phyloP scores from a whole-genome alignment of 92 coral and sea anemone genomes.

The Porites rus region DNA sequence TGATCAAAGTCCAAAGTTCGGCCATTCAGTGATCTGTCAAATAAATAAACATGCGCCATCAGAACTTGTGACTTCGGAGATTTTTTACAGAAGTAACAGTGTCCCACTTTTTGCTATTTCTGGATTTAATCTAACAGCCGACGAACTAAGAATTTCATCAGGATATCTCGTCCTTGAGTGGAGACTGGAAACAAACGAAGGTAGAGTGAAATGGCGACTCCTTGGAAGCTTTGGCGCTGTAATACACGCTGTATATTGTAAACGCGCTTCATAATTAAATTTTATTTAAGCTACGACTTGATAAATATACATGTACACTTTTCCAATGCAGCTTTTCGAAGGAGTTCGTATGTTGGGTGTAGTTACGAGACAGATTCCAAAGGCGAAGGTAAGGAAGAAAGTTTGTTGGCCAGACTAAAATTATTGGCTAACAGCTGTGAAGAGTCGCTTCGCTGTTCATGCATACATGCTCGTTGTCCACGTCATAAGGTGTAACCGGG shows the following conservation, averaged over 20 bases:
- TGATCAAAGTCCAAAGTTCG: slow-evolving; percentile 44
- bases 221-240: too few relatives aligned
- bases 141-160: too few relatives aligned
- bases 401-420: too few relatives aligned
- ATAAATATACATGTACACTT: neutral
- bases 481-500: slow-evolving; percentile 51
- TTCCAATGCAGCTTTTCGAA: slow-evolving; percentile 39
- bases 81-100: too few relatives aligned
- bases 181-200: slow-evolving; percentile 51
- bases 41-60: neutral
- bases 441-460: neutral
- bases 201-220: slow-evolving; percentile 30
- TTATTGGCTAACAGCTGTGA: too few relatives aligned
- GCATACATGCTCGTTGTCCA: neutral
- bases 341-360: slow-evolving; percentile 47
- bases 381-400: slow-evolving; percentile 37
- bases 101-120: too few relatives aligned
- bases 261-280: neutral
- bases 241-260: too few relatives aligned
- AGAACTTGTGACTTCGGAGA: too few relatives aligned
- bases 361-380: slow-evolving; percentile 34
- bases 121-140: too few relatives aligned
- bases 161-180: slow-evolving; percentile 13
- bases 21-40: too few relatives aligned
- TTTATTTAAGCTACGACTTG: neutral